Percentiles rank a stretch among this genome's conserved stretches.
Conservation (phyloP, 2,888 invertebrate species). For the Sialis lutaria region DNA sequence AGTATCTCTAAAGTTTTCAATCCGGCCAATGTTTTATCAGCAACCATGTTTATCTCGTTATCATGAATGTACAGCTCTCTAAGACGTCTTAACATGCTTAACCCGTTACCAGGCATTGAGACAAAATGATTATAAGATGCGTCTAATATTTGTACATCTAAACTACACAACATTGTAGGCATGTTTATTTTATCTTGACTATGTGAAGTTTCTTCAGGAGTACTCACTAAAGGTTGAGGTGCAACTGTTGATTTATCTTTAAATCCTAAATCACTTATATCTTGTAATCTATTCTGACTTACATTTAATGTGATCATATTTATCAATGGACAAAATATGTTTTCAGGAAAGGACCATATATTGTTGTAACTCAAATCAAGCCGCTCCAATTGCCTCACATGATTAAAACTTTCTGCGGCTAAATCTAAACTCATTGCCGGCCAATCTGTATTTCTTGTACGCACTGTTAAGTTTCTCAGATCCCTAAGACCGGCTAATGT, state of each 20-base stretch:
- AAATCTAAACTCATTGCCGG: constrained; percentile 71
- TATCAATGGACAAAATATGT: constrained; percentile 65
- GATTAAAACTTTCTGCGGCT: constrained; percentile 58
- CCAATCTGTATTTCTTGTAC: constrained; percentile 73
- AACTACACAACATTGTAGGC: constrained; percentile 35
- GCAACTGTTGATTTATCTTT: constrained; percentile 43
- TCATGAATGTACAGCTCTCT: constrained; percentile 68
- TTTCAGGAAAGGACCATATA: constrained; percentile 77
- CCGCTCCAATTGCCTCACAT: constrained; percentile 61
- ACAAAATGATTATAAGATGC: constrained; percentile 74
- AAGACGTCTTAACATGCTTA: constrained; percentile 61
- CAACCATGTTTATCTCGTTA: constrained; percentile 79
- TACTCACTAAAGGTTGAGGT: constrained; percentile 46
- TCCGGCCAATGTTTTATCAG: constrained; percentile 65
- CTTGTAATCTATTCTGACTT: constrained; percentile 74
- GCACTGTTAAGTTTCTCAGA: constrained; percentile 67
- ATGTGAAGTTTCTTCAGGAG: constrained; percentile 31
- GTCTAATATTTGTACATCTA: constrained; percentile 70
- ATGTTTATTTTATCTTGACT: constrained; percentile 15
- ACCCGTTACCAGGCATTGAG: constrained; percentile 64
- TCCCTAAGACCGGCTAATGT: constrained; percentile 64
- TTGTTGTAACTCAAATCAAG: constrained; percentile 77
- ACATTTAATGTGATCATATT: constrained; percentile 69
- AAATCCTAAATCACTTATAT: constrained; percentile 73
- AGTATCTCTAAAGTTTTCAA: constrained; percentile 67